Evolutionary conservation across 2,888 invertebrate species (phyloP), one percentile per base, ranked within the genome.

Genomic region (Ischnus inquisitorius): DNA sequence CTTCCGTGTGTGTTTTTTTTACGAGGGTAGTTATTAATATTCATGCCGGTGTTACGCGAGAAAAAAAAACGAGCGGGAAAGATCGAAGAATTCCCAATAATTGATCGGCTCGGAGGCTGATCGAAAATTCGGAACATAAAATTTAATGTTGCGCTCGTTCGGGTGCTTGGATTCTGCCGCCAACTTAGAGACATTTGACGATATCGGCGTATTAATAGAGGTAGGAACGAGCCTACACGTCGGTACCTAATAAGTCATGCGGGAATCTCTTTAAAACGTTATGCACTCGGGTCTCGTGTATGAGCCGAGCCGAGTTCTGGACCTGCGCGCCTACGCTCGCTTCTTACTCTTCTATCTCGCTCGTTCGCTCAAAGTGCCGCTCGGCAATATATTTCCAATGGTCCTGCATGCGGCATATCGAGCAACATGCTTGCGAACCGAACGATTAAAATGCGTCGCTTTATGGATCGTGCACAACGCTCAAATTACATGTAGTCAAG

Each of bases 221-320:
- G 74, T 82, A 69, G 87, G 89, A 90, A 89, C 87, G 89, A 88
- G 86, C 82, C 80, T 88, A 85, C 80, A 84, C 85, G 90, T 85
- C 90, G 91, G 90, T 89, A 89, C 90, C 91, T 91, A 91, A 91
- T 91, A 91, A 91, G 91, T 91, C 91, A 89, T 85, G 89, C 71
- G 46, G 78, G 85, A 86, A 88, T 86, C 81, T 87, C 82, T 86
- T 86, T 86, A 85, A 88, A 90, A 86, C 79, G 85, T 34, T 43
- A 84, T 86, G 84, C 79, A 75, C 62, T 74, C 77, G 65, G 65
- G 80, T 64, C 82, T 85, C 80, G 75, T 71, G 28, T 25, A 60
- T 60, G 28, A 28, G 60, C 14, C n/a, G 60, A 54, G 54, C 60
- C 51, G 51, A 71, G 67, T n/a, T n/a, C 75, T 51, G 68, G 69